Conservation (phyloP, 1,140 invertebrate genomes). For the Eriosoma lanigerum region DNA sequence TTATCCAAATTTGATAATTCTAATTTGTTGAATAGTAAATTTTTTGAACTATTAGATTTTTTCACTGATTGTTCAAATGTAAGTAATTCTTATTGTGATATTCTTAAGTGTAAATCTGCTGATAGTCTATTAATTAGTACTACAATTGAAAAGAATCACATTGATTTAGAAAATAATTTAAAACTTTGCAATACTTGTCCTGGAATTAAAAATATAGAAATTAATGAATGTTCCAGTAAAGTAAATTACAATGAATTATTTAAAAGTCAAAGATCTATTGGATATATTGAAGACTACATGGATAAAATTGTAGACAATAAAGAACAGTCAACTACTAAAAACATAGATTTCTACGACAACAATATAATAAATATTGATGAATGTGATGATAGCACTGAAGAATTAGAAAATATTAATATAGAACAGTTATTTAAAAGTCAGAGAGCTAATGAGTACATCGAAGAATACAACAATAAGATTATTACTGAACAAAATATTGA, state of each 20-base stretch:
- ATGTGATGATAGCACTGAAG: neutral
- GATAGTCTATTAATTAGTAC: neutral
- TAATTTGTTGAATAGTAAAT: neutral
- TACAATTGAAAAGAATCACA: too few species aligned
- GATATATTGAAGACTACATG: neutral
- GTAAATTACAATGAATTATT: neutral
- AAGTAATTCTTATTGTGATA: neutral
- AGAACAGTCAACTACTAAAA: too few species aligned
- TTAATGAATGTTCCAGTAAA: neutral
- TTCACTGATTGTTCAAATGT: neutral
- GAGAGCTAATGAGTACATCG: neutral
- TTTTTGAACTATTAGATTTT: neutral
- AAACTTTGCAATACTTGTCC: too few species aligned
- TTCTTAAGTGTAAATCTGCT: neutral
- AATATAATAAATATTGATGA: neutral
- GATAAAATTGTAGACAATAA: neutral
- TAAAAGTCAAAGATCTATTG: neutral
- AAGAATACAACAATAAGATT: conserved; percentile 4
- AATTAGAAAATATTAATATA: neutral
- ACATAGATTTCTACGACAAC: too few species aligned
- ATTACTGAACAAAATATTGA: neutral
- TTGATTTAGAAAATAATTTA: too few species aligned
- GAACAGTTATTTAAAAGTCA: conserved; percentile 35
- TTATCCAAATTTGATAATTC: neutral
- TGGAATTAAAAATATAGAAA: too few species aligned